phyloP scores from a whole-genome alignment of 2,888 invertebrate species.

The Polymixis lichenea region DNA sequence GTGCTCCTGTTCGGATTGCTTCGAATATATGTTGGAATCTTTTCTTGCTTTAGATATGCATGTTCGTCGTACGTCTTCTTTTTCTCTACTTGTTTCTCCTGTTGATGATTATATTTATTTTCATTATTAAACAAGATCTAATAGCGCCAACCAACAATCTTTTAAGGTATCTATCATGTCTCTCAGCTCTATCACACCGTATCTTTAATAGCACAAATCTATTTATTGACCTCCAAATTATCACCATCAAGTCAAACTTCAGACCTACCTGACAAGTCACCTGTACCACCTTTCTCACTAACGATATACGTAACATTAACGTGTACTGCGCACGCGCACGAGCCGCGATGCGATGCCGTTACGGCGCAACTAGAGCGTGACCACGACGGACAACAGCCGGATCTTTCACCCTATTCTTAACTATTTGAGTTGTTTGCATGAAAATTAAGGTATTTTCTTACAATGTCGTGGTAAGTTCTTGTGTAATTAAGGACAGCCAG shows the following conservation, averaged over 20 bases:
- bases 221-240: slow-evolving; percentile 15
- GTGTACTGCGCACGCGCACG: slow-evolving; percentile 33
- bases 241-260: not conserved
- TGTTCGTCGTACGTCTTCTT: not conserved
- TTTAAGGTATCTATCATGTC: not conserved
- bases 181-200: not conserved
- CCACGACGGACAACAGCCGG: slow-evolving; percentile 42
- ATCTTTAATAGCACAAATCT: not conserved
- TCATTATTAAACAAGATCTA: not conserved
- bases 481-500: not conserved
- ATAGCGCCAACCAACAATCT: not conserved
- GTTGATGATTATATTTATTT: not conserved
- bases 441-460: not conserved
- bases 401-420: slow-evolving; percentile 46
- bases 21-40: not conserved
- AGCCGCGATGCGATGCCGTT: slow-evolving; percentile 27
- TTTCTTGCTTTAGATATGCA: not conserved
- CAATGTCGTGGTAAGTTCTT: not conserved
- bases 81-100: not conserved
- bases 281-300: slow-evolving; percentile 1
- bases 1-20: not conserved
- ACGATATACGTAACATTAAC: slow-evolving; percentile 36
- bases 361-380: slow-evolving; percentile 58
- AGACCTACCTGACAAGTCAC: not conserved
- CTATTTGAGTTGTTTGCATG: not conserved